Base-by-base conservation (phyloP, 2,113 vertebrate genomes). In the Catagonus wagneri region DNA sequence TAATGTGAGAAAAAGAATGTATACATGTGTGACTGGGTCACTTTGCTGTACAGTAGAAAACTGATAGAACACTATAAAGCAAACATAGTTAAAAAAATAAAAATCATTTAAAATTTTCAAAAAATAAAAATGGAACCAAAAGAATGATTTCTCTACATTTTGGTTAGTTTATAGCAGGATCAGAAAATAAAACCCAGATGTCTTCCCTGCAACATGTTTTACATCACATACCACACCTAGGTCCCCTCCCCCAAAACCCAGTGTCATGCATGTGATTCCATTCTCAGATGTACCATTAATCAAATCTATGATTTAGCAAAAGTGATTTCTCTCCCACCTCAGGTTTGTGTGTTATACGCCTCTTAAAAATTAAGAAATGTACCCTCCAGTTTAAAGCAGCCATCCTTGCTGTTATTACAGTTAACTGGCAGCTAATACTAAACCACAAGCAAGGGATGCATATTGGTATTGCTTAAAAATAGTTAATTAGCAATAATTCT, bases 361-460 rank as follows among this genome's bases (percentile, higher is more conserved):
- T 83, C 32, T 95, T 81, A 54, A 80, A 90, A 90, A 93, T 75
- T 75, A 81, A 34, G 34, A 88, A 56, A 23, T 66, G 1, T 39
- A 32, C 60, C 8, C 7, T 50, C 29, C 22, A 3, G 3, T 87
- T 92, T 83, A 52, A 68, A 90, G 34, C 23, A 19, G 79, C 60
- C 32, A 69, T 52, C 20, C 20, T 78, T 66, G 50, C 9, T 86
- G 16, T 72, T 36, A 50, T n/a, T 72, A 71, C 1, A 74, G 17
- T 61, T 69, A 63, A 61, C 58, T 83, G 17, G 14, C 25, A 96
- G 44, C 19, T 32, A 56, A n/a, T 60, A 63, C 17, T 80, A 90
- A 94, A 90, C 32, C 15, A 36, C 68, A 58, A 68, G 1, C 54
- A 83, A 85, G 11, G 61, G 72, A 83, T 23, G 6, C 22, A 39